phyloP scores from a whole-genome alignment of 2,888 invertebrate species.

The Spialia ferax region DNA sequence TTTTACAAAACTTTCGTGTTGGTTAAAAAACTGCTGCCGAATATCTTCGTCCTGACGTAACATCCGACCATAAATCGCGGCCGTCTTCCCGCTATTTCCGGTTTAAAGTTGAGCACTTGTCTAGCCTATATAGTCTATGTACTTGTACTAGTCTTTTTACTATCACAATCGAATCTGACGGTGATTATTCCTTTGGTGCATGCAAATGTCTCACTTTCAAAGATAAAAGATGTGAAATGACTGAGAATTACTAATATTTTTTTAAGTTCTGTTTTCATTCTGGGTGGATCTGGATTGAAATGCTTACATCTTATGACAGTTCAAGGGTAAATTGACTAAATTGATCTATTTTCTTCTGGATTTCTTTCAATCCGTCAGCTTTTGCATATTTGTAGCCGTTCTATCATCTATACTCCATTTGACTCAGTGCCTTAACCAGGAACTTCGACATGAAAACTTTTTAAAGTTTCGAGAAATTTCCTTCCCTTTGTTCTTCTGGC shows the following conservation, averaged over 20 bases:
- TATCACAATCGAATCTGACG: constrained; percentile 23
- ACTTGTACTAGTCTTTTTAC: constrained; percentile 23
- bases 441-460: too few relatives aligned
- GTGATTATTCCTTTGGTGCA: not conserved
- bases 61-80: constrained; percentile 7
- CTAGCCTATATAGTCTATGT: not conserved
- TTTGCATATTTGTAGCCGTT: too few relatives aligned
- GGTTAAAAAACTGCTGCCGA: not conserved
- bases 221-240: not conserved
- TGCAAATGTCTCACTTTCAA: not conserved
- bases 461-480: too few relatives aligned
- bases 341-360: too few relatives aligned
- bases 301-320: not conserved
- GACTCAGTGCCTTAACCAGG: too few relatives aligned
- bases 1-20: constrained; percentile 19
- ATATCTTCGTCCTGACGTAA: constrained; percentile 20
- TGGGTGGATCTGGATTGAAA: not conserved
- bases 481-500: too few relatives aligned
- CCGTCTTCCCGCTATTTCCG: constrained; percentile 23
- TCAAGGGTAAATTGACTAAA: too few relatives aligned
- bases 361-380: too few relatives aligned
- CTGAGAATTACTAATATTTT: too few relatives aligned
- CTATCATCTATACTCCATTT: too few relatives aligned
- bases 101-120: constrained; percentile 19
- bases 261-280: too few relatives aligned